These are phyloP conservation scores for Mastomys natalensis DNA, from an alignment of 2,113 vertebrate genomes.

Conservation along the genomic window DNA sequence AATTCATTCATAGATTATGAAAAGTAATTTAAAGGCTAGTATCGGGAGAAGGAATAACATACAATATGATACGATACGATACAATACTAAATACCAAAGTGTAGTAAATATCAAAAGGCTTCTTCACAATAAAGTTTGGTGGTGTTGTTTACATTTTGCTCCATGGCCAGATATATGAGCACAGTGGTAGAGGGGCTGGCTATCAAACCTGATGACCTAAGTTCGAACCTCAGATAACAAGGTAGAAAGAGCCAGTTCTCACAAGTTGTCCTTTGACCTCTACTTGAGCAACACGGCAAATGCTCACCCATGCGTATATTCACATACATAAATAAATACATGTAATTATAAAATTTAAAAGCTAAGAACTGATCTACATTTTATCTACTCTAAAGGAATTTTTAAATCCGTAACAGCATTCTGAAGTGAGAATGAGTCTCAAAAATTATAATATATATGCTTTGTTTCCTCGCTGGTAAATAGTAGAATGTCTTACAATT, in stretches of 20 bases:
- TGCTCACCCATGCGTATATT: not conserved
- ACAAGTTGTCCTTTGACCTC: not conserved
- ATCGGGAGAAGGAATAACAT: not conserved
- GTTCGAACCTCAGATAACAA: not conserved
- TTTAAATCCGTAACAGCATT: not conserved
- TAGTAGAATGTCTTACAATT: not conserved
- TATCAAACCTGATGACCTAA: not conserved
- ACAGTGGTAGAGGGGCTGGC: not conserved
- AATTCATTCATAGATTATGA: not conserved
- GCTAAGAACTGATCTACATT: not conserved
- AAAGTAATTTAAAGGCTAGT: not conserved
- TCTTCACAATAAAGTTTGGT: constrained; percentile 18
- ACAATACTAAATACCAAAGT: not conserved
- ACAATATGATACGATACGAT: not conserved
- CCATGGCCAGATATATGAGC: no score
- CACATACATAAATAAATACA: not conserved
- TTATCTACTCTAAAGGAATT: not conserved
- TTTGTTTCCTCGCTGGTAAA: not conserved
- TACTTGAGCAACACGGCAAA: not conserved
- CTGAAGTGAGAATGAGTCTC: constrained; percentile 22
- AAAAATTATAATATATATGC: not conserved
- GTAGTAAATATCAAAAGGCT: not conserved
- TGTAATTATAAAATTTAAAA: no score
- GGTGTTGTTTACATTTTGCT: constrained; percentile 12
- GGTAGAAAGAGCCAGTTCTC: not conserved